Evolutionary conservation across 2,113 vertebrate genomes (phyloP).

Genomic region (Strix aluco): DNA sequence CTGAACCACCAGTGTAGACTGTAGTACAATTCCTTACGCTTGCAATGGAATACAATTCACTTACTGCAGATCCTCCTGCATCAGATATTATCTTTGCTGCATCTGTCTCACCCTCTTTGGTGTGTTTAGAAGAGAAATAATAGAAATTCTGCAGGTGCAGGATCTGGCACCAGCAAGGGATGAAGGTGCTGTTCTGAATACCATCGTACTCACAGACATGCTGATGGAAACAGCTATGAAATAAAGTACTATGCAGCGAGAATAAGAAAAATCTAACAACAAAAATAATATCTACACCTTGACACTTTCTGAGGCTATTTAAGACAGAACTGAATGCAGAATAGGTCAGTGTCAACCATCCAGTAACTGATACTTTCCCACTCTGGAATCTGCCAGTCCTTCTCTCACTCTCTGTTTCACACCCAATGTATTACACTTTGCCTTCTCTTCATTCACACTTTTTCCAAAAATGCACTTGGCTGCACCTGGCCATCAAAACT

Average conservation of each 20-base stretch:
- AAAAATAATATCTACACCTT: neutral
- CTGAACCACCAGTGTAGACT: neutral
- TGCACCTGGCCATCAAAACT: neutral
- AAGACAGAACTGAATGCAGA: neutral
- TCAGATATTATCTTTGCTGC: neutral
- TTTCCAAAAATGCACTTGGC: neutral
- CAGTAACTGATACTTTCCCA: neutral
- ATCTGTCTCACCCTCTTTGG: neutral
- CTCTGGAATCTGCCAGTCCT: neutral
- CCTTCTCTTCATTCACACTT: neutral
- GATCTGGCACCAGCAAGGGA: neutral
- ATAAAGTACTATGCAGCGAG: neutral
- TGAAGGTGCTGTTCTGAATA: neutral
- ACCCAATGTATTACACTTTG: rapidly evolving
- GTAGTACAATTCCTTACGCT: neutral
- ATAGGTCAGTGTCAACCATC: neutral
- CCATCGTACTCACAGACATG: rapidly evolving
- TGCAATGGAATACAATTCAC: neutral
- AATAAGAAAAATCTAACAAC: neutral
- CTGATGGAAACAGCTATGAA: neutral
- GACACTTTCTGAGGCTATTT: neutral
- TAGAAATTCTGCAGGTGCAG: neutral
- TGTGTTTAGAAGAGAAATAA: neutral
- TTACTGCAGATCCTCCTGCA: neutral
- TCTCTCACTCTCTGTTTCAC: neutral